Evolutionary conservation across 2,888 invertebrate genomes (phyloP).

Genomic region (Seladonia tumulorum): DNA sequence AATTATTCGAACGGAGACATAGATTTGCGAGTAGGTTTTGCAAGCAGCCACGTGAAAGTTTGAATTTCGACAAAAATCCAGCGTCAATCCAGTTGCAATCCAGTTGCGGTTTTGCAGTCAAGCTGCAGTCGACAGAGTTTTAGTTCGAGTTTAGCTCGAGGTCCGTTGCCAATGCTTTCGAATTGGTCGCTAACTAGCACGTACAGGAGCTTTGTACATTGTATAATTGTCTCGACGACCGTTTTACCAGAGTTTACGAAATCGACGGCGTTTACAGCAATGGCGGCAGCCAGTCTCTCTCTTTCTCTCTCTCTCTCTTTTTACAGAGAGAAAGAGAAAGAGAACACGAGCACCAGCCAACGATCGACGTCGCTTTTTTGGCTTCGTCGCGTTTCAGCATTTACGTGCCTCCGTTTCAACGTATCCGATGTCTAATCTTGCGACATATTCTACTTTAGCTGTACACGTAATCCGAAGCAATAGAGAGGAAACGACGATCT

Average conservation of each 20-base stretch:
- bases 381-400: slow-evolving; percentile 50
- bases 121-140: neutral
- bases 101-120: neutral
- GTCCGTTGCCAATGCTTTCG: slow-evolving; percentile 2
- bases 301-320: neutral
- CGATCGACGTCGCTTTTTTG: slow-evolving; percentile 35
- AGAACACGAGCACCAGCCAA: slow-evolving; percentile 29
- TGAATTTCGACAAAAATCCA: neutral
- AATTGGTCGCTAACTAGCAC: neutral
- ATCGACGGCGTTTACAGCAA: neutral
- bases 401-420: slow-evolving; percentile 13
- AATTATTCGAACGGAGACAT: neutral
- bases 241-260: slow-evolving; percentile 15
- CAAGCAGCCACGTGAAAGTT: neutral
- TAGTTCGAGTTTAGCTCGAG: neutral
- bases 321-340: neutral
- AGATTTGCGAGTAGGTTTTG: neutral
- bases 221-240: slow-evolving; percentile 4
- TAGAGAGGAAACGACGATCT: slow-evolving; percentile 14
- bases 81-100: neutral
- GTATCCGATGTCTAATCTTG: slow-evolving; percentile 22
- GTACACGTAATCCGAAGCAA: slow-evolving; percentile 11
- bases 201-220: neutral
- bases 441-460: neutral
- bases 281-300: neutral